Base-by-base conservation (phyloP, 1,140 invertebrate species). In the Varroa destructor region DNA sequence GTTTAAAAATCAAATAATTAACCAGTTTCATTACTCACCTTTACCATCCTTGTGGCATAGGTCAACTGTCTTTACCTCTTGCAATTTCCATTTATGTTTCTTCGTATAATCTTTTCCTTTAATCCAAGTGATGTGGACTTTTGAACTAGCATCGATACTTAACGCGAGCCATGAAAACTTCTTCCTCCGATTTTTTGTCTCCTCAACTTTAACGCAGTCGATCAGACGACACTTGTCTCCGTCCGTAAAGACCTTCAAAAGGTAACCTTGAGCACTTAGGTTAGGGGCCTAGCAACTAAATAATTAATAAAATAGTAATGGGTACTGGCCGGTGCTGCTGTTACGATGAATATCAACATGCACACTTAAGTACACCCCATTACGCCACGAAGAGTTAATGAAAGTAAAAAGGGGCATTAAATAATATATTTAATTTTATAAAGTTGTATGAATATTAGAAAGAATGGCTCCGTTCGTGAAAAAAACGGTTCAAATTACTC, bases 11-110 rank as follows among this genome's bases (percentile, higher is more conserved):
- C 8, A 51, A 5, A 51, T 51, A 51, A 8, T 5, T 51, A 51
- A 8, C 46, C 46, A 5, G 46, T 8, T 8, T 5, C 25, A 5
- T 3, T 58, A 12, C 12, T 42, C 25, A 67, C 61, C 61, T 67
- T 67, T 67, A 1, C 46, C 61, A 12, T 46, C 61, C 12, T 67
- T 46, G 55, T 74, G 54, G 25, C 72, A 25, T 3, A 55, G 43
- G 42, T 74, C 43, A n/a, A 72, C 73, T 43, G 55, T 56, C 64
- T 75, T 75, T n/a, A 75, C 72, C 12, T 67, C 61, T 40, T 67
- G 61, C 2, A 67, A 46, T 37, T 67, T 67, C 61, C 61, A 67
- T 67, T 67, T 67, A 12, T 1, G 40, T 40, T 67, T 67, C 3
- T 37, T 12, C 46, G 61, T 36, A 5, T 43, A 46, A 67, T 67